phyloP scores from a whole-genome alignment of 2,113 vertebrate genomes.

The Taurulus bubalis region DNA sequence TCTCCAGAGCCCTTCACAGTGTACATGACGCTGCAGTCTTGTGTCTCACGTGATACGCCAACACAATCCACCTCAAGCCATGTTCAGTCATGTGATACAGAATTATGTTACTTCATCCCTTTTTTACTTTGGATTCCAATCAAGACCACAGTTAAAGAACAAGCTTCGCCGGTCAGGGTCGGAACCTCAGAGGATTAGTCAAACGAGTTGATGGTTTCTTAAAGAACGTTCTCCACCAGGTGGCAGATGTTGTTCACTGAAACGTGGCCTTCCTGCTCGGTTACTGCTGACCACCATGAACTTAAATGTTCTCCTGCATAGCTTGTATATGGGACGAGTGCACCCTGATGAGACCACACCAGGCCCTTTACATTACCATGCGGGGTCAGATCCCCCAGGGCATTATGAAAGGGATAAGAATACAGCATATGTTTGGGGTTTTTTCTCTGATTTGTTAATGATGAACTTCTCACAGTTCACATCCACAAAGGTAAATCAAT shows the following conservation, averaged over 20 bases:
- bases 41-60: too few relatives aligned
- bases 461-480: not conserved
- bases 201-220: too few relatives aligned
- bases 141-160: not conserved
- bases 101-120: not conserved
- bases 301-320: not conserved
- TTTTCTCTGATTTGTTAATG: not conserved
- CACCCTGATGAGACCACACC: not conserved
- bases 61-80: not conserved
- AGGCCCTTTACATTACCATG: not conserved
- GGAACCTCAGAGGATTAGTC: not conserved
- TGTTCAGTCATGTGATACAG: not conserved
- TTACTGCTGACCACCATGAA: not conserved
- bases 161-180: not conserved
- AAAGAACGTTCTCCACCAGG: slow-evolving; percentile 70
- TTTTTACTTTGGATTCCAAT: not conserved
- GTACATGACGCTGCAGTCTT: too few relatives aligned
- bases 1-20: too few relatives aligned
- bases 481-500: not conserved
- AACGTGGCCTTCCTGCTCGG: not conserved
- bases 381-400: not conserved
- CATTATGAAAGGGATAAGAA: not conserved
- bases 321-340: not conserved
- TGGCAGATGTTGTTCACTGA: slow-evolving; percentile 63
- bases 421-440: not conserved